Evolutionary conservation across 2,888 invertebrate genomes (phyloP).

Genomic region (Chrysolina americana): DNA sequence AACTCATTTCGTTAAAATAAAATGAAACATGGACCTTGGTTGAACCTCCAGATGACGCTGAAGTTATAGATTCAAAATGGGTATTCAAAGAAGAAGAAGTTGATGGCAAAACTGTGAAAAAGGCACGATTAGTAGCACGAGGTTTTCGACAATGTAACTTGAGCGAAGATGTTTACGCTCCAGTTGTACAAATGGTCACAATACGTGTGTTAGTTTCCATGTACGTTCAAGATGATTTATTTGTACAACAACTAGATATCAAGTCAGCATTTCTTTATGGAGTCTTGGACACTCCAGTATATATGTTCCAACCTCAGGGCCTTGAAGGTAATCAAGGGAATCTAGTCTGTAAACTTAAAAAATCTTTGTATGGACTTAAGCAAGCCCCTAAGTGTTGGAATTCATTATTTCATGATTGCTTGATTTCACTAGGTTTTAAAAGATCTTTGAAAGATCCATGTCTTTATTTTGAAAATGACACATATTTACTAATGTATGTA

Average conservation of each 20-base stretch:
- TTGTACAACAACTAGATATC: slow-evolving; percentile 41
- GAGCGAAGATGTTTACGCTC: slow-evolving; percentile 1
- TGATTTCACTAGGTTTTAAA: slow-evolving; percentile 26
- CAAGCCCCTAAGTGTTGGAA: slow-evolving; percentile 35
- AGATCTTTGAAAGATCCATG: slow-evolving; percentile 35
- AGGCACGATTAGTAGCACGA: not conserved
- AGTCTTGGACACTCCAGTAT: slow-evolving; percentile 22
- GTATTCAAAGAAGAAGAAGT: too few relatives aligned
- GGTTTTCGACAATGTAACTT: slow-evolving; percentile 9
- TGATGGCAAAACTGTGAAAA: too few relatives aligned
- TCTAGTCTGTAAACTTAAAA: slow-evolving; percentile 24
- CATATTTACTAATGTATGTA: slow-evolving; percentile 35
- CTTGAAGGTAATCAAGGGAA: not conserved
- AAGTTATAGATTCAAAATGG: too few relatives aligned
- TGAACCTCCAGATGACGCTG: too few relatives aligned
- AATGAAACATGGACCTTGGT: too few relatives aligned
- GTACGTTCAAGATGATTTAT: slow-evolving; percentile 43
- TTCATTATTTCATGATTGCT: slow-evolving; percentile 6
- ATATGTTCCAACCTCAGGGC: slow-evolving; percentile 37
- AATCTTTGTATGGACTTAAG: slow-evolving; percentile 32
- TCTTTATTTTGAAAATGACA: slow-evolving; percentile 35
- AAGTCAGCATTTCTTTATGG: slow-evolving; percentile 45
- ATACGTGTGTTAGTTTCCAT: slow-evolving; percentile 44
- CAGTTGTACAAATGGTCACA: not conserved
- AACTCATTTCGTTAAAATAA: not conserved